Evolutionary conservation across 2,113 vertebrate genomes (phyloP).

Genomic region (Narcine bancroftii): DNA sequence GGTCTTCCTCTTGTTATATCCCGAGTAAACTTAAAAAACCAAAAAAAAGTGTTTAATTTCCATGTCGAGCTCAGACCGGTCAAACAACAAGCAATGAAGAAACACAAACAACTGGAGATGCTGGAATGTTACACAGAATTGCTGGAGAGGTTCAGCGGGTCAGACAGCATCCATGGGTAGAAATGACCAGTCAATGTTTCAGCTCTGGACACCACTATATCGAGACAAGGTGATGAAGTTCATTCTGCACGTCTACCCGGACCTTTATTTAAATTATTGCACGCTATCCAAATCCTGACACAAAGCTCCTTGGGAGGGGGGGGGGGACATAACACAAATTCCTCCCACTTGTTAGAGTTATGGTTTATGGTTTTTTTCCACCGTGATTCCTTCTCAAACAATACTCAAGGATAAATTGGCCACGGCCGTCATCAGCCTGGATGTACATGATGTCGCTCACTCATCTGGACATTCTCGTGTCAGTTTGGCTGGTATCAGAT

Average conservation of each 20-base stretch:
- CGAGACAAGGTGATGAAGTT: too few species aligned
- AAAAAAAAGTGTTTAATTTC: background rate
- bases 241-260: background rate
- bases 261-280: background rate
- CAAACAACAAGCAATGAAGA: background rate
- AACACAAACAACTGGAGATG: too few species aligned
- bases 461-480: background rate
- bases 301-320: background rate
- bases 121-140: too few species aligned
- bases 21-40: background rate
- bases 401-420: too few species aligned
- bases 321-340: background rate
- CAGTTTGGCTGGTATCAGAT: background rate
- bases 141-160: too few species aligned
- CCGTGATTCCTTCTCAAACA: background rate
- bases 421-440: background rate
- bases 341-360: background rate
- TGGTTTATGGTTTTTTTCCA: background rate
- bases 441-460: background rate
- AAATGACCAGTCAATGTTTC: too few species aligned
- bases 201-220: too few species aligned
- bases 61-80: background rate
- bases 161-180: too few species aligned
- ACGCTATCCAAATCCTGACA: background rate
- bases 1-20: background rate